Percentiles rank a stretch among this genome's conserved stretches.
phyloP scores from a whole-genome alignment of 2,888 invertebrate species.

The Catotricha subobsoleta region DNA sequence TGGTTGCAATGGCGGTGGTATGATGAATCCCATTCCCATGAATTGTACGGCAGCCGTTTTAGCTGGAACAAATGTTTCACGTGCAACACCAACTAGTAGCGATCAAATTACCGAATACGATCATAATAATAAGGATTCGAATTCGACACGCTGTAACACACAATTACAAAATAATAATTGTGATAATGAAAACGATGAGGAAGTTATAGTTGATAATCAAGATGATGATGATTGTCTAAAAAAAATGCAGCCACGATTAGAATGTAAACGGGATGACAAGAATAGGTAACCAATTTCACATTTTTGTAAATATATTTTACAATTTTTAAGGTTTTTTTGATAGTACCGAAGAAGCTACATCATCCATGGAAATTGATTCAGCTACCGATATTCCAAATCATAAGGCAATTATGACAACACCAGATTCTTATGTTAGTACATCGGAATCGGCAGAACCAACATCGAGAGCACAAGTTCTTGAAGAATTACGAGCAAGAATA shows the following conservation, averaged over 20 bases:
- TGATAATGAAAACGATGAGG: conserved; percentile 29
- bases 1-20: background rate
- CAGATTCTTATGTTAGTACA: conserved; percentile 31
- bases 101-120: conserved; percentile 10
- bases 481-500: conserved; percentile 37
- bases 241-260: conserved; percentile 1
- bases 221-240: conserved; percentile 9
- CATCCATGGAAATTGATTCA: conserved; percentile 12
- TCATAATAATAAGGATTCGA: background rate
- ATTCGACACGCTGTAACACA: background rate
- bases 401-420: conserved; percentile 18
- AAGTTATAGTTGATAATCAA: conserved; percentile 27
- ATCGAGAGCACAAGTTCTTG: conserved; percentile 32
- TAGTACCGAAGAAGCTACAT: conserved; percentile 12
- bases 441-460: conserved; percentile 29
- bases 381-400: conserved; percentile 8
- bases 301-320: background rate
- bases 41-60: conserved; percentile 5
- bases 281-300: conserved; percentile 4
- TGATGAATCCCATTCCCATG: background rate
- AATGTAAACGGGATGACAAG: conserved; percentile 4
- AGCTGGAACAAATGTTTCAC: conserved; percentile 8
- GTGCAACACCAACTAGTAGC: conserved; percentile 12
- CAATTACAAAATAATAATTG: conserved; percentile 14
- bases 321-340: background rate